A percentile compares a stretch with the other conserved stretches of the same genome.
phyloP scores from a whole-genome alignment of 2,797 vertebrate species.

The Gymnothorax reevesii region DNA sequence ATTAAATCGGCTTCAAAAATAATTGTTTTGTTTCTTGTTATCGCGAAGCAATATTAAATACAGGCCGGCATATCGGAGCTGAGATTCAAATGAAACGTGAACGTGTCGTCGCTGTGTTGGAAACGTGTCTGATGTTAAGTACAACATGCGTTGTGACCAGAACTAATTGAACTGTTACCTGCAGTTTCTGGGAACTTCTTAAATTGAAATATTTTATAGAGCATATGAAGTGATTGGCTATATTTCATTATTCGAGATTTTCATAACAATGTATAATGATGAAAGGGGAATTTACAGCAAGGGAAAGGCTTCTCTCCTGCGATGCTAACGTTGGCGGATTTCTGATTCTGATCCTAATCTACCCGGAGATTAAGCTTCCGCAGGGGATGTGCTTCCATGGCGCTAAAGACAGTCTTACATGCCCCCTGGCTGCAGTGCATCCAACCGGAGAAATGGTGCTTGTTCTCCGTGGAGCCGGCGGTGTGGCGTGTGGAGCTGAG shows the following conservation, averaged over 20 bases:
- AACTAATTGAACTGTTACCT: neutral
- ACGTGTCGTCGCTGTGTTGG: neutral
- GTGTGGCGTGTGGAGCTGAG: neutral
- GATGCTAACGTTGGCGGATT: neutral
- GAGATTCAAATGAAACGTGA: neutral
- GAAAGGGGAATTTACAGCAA: neutral
- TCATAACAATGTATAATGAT: neutral
- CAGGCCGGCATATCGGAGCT: neutral
- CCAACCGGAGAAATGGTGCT: neutral
- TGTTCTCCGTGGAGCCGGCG: neutral
- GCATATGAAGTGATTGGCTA: neutral
- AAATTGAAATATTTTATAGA: neutral
- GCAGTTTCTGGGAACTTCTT: neutral
- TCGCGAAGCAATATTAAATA: neutral
- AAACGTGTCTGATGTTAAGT: neutral
- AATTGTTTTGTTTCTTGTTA: neutral
- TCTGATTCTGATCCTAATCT: no score
- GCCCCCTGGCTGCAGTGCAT: neutral
- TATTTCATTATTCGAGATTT: neutral
- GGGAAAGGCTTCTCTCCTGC: neutral
- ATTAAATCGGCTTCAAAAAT: neutral
- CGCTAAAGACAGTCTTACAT: neutral
- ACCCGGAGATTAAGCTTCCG: neutral
- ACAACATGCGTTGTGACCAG: neutral
- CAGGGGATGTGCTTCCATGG: no score